Evolutionary conservation across 2,888 invertebrate species (phyloP), one percentile per base, ranked within the genome.

Genomic region (Atherix ibis): DNA sequence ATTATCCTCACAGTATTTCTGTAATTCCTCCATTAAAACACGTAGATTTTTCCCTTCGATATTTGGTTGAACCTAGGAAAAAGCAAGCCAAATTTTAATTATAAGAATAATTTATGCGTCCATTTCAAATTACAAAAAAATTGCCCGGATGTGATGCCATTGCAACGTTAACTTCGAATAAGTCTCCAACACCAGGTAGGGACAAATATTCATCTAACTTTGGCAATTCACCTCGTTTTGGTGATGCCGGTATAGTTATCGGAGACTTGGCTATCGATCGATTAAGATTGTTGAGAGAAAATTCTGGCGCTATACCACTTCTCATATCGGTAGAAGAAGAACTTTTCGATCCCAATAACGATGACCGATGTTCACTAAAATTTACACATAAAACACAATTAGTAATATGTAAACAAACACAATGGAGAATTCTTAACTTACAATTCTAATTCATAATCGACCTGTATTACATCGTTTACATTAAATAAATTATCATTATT

Each of bases 91-190:
- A 22, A 17, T 32, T 27, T 19, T n/a, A 25, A 29, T 27, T 13
- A 12, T 29, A 10, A 22, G 5, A 27, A 26, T 37, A 14, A 27
- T n/a, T n/a, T n/a, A n/a, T n/a, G n/a, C n/a, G n/a, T n/a, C n/a
- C n/a, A n/a, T n/a, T n/a, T n/a, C n/a, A 10, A 6, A 22, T 42
- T 40, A 58, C 56, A 37, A 52, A 48, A 52, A 61, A 61, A 40
- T 54, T 54, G 10, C 49, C 51, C 3, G 85, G 85, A 66, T 74
- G 78, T 3, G 82, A 77, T 1, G 81, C 79, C 64, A 78, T 73
- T 1, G 78, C 71, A 35, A 84, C 66, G 48, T 70, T 69, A 10
- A 84, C 75, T 49, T 80, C 76, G 49, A 80, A 77, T 48, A 66
- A 75, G 22, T 66, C 58, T 3, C 68, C 72, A 27, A 44, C 22